Conservation (phyloP, 2,888 invertebrate genomes). For the Thereva unica region DNA sequence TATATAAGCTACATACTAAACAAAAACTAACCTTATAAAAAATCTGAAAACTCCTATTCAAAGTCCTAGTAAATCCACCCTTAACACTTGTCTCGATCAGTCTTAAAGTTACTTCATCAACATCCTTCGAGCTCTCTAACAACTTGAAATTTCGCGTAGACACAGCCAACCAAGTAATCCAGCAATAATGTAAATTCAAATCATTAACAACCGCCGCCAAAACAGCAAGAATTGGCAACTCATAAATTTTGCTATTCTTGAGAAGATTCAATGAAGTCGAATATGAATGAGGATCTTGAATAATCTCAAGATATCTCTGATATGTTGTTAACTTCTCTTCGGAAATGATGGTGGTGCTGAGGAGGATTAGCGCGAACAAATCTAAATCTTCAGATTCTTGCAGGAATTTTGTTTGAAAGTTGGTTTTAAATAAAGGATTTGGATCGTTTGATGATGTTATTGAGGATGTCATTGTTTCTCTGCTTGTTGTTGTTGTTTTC, state of each 20-base stretch:
- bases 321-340: slow-evolving; percentile 44
- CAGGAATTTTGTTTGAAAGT: slow-evolving; percentile 45
- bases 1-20: neutral
- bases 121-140: slow-evolving; percentile 33
- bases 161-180: slow-evolving; percentile 54
- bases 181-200: slow-evolving; percentile 52
- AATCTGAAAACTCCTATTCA: slow-evolving; percentile 69
- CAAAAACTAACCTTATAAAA: slow-evolving; percentile 70
- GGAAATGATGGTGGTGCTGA: slow-evolving; percentile 49
- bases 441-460: slow-evolving; percentile 51
- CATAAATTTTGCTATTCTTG: slow-evolving; percentile 48
- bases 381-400: slow-evolving; percentile 48
- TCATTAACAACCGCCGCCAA: slow-evolving; percentile 50
- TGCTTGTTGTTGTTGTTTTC: slow-evolving; percentile 45
- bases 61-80: slow-evolving; percentile 63
- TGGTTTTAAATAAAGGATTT: slow-evolving; percentile 38
- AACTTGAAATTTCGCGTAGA: slow-evolving; percentile 46
- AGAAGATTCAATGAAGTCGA: slow-evolving; percentile 51
- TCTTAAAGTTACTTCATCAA: slow-evolving; percentile 47
- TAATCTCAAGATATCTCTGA: slow-evolving; percentile 48
- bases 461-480: slow-evolving; percentile 49
- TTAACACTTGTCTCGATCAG: slow-evolving; percentile 55
- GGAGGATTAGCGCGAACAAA: slow-evolving; percentile 54
- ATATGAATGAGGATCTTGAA: slow-evolving; percentile 47
- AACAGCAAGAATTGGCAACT: slow-evolving; percentile 52